Percentiles rank a stretch among this genome's conserved stretches.
Conservation (phyloP, 1,140 invertebrate genomes). For the Formica exsecta region DNA sequence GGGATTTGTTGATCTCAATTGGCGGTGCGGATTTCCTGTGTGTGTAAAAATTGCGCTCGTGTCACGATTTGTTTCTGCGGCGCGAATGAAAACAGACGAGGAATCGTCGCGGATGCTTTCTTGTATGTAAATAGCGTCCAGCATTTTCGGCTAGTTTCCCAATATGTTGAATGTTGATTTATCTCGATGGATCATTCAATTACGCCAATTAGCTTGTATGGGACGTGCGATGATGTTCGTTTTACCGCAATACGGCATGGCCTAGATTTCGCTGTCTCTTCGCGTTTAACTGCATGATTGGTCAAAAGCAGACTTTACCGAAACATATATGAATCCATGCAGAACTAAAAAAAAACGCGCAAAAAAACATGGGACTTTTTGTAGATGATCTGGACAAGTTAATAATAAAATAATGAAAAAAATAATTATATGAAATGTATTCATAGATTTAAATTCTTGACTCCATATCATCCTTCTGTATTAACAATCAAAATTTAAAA, state of each 20-base stretch:
- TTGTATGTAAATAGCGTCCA: constrained; percentile 51
- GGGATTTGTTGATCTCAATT: constrained; percentile 69
- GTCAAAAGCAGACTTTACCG: constrained; percentile 31
- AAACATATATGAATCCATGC: background rate
- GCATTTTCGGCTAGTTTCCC: constrained; percentile 64
- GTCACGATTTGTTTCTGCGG: constrained; percentile 68
- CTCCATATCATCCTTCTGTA: background rate
- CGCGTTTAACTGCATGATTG: constrained; percentile 21
- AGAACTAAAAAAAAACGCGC: background rate
- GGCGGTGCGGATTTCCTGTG: constrained; percentile 37
- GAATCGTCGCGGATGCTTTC: constrained; percentile 28
- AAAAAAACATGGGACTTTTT: background rate
- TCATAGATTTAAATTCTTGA: background rate
- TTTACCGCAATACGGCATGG: constrained; percentile 39
- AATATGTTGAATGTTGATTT: constrained; percentile 64
- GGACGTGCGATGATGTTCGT: constrained; percentile 50
- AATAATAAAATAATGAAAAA: background rate
- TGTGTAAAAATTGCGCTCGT: constrained; percentile 62
- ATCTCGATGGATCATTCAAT: constrained; percentile 45
- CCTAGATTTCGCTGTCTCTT: constrained; percentile 28
- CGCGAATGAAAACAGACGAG: constrained; percentile 45
- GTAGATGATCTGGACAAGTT: background rate
- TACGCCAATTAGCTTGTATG: constrained; percentile 63
- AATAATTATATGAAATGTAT: background rate
- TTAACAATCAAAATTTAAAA: background rate